Evolutionary conservation across 2,888 invertebrate genomes (phyloP), one percentile per base, ranked within the genome.

Genomic region (Melinaea menophilus): DNA sequence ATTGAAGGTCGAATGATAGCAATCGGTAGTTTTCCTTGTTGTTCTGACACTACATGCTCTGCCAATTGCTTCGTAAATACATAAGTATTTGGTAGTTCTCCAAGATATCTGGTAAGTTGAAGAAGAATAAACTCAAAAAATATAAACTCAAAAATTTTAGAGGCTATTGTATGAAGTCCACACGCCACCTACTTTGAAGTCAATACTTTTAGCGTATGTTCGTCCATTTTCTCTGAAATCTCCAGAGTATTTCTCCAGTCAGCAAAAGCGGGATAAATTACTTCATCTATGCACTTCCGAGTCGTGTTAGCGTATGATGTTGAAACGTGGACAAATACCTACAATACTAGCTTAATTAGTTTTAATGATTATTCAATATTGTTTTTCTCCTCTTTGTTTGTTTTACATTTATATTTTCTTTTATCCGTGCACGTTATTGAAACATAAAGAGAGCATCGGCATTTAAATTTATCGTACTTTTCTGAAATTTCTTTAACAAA

Each of bases 231-330:
- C 74, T 95, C 94, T 0, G 93, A 94, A 7, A 95, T 82, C 54
- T 92, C 87, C 4, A 96, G 92, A 0, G 93, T 92, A 3, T 93
- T 91, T 34, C 91, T 87, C 95, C 96, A 96, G 75, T 95, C 93
- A 0, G 92, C 92, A 47, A 92, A 91, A 0, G 93, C 82, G 3
- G 94, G 94, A 76, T 97, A 96, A 58, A 97, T 86, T 58, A 92
- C 86, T 82, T 98, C 98, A 59, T 95, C 94, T 0, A 97, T 93
- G 0, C 92, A 91, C 11, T 92, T 87, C 47, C 93, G 91, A 72
- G 97, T 95, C 4, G 95, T 95, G 82, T 98, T 96, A 5, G 96
- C 94, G 80, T 96, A 98, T 0, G 97, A 95, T 0, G 98, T 97
- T 0, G 97, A 97, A 0, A 97, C 94, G 81, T 98, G 97, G 1